Conservation (phyloP, 2,888 invertebrate genomes). For the Xestia rhomboidea region DNA sequence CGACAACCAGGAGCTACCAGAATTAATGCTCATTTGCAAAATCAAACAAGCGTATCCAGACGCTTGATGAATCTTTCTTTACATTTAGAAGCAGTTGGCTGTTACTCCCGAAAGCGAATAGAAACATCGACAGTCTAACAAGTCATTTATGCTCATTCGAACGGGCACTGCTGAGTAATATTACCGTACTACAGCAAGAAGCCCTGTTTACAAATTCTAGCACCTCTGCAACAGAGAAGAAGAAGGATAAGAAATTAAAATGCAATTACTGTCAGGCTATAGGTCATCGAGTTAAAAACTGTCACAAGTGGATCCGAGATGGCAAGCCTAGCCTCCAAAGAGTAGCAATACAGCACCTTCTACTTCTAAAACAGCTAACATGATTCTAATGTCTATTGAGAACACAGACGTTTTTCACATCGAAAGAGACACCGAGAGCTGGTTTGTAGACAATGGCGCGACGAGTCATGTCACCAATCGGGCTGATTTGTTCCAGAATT, state of each 20-base stretch:
- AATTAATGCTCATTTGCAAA: background rate
- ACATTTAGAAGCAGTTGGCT: background rate
- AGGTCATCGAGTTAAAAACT: constrained; percentile 1
- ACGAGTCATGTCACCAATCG: constrained; percentile 2
- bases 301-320: background rate
- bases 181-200: background rate
- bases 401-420: constrained; percentile 3
- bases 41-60: too few relatives aligned
- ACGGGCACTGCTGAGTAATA: background rate
- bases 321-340: constrained; percentile 1
- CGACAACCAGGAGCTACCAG: background rate
- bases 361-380: background rate
- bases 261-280: background rate
- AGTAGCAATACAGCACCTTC: background rate
- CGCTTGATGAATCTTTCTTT: background rate
- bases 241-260: background rate
- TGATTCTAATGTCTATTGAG: background rate
- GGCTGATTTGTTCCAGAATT: background rate
- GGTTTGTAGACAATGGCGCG: constrained; percentile 1
- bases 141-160: background rate
- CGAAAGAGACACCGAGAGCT: background rate
- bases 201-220: background rate
- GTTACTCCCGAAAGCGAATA: background rate
- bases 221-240: background rate
- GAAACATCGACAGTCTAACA: background rate